These are phyloP conservation scores for Coptotermes formosanus DNA, from an alignment of 1,140 invertebrate genomes.

Conservation along the genomic window DNA sequence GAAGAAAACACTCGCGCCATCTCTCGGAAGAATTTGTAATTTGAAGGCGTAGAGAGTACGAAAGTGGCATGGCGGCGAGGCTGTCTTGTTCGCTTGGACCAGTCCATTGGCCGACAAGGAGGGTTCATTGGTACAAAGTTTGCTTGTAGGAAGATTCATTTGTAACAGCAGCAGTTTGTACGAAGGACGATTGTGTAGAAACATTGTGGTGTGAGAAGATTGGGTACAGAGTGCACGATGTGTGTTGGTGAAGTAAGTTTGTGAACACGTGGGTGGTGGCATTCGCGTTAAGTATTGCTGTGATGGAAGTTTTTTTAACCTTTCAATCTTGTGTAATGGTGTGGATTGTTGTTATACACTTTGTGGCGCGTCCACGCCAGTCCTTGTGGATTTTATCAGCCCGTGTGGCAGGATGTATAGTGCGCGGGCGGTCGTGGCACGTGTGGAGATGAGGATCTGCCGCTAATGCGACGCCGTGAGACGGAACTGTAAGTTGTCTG, in stretches of 20 bases:
- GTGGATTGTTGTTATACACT: too few species aligned
- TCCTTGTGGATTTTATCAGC: too few species aligned
- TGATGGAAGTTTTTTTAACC: too few species aligned
- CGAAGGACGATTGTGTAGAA: not conserved
- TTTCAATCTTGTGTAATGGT: too few species aligned
- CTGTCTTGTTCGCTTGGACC: not conserved
- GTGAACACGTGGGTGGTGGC: not conserved
- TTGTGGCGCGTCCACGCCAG: too few species aligned
- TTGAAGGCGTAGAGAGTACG: not conserved
- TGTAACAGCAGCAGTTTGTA: not conserved
- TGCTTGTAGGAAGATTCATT: not conserved
- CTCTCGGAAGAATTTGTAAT: not conserved
- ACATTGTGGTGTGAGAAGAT: not conserved
- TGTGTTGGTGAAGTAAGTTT: not conserved
- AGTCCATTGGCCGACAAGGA: not conserved
- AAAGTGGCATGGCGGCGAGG: too few species aligned
- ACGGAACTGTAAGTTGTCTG: too few species aligned
- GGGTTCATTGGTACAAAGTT: not conserved
- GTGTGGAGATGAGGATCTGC: too few species aligned
- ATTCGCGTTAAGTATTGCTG: too few species aligned
- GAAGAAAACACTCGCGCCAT: not conserved
- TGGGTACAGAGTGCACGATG: not conserved
- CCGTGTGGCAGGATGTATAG: too few species aligned
- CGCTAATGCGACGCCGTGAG: too few species aligned
- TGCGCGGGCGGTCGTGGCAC: too few species aligned